These are phyloP conservation scores for Apocrypta bakeri DNA, from an alignment of 1,140 invertebrate genomes.

Conservation along the genomic window DNA sequence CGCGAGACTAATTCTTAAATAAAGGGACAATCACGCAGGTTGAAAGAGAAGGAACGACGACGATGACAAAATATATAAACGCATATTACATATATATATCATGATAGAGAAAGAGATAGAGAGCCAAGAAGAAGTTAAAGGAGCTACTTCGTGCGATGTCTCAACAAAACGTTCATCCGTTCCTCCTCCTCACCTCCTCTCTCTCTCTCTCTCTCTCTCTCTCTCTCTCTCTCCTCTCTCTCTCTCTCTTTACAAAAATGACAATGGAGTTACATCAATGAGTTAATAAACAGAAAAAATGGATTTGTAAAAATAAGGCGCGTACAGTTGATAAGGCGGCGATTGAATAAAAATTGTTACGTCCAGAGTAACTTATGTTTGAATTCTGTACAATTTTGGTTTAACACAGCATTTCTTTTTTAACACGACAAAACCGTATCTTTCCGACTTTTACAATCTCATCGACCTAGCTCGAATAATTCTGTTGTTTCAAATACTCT, in stretches of 20 bases:
- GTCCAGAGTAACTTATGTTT: slow-evolving; percentile 49
- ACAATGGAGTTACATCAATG: slow-evolving; percentile 29
- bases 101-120: too few species aligned
- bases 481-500: not conserved
- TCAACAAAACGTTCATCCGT: not conserved
- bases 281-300: slow-evolving; percentile 32
- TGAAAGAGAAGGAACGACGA: slow-evolving; percentile 46
- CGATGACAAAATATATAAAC: slow-evolving; percentile 37
- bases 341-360: slow-evolving; percentile 48
- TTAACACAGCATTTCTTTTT: slow-evolving; percentile 49
- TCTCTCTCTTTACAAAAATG: slow-evolving; percentile 13
- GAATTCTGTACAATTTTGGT: slow-evolving; percentile 53
- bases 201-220: slow-evolving; percentile 10
- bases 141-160: slow-evolving; percentile 14
- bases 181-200: not conserved
- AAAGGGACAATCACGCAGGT: slow-evolving; percentile 36
- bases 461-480: slow-evolving; percentile 13
- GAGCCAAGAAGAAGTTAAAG: slow-evolving; percentile 41
- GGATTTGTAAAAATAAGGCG: slow-evolving; percentile 44
- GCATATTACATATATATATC: too few species aligned
- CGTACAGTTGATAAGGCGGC: slow-evolving; percentile 49
- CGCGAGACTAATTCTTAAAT: slow-evolving; percentile 44
- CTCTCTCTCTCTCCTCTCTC: not conserved
- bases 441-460: slow-evolving; percentile 34
- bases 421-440: slow-evolving; percentile 32